phyloP scores from a whole-genome alignment of 2,888 invertebrate species.

The Hermaeophaga mercurialis region DNA sequence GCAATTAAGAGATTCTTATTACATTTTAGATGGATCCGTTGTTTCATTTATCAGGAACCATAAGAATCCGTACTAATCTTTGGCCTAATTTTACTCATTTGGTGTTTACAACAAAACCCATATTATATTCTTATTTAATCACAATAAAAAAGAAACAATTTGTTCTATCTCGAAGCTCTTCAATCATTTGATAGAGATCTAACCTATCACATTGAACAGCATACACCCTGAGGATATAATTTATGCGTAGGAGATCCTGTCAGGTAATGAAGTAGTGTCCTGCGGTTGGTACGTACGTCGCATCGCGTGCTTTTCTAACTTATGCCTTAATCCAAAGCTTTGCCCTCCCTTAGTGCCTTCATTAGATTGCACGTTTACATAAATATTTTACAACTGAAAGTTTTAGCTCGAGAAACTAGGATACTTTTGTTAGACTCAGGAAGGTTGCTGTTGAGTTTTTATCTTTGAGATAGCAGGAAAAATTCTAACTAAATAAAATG shows the following conservation, averaged over 20 bases:
- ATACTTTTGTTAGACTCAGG: no score
- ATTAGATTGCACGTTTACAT: background rate
- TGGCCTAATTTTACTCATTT: no score
- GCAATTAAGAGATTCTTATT: no score
- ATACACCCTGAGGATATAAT: slow-evolving; percentile 8
- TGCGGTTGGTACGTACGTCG: slow-evolving; percentile 5
- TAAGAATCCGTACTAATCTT: no score
- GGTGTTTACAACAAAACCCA: no score
- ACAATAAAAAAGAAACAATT: slow-evolving; percentile 1
- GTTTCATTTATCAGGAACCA: no score
- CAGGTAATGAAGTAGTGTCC: slow-evolving; percentile 17
- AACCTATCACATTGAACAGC: slow-evolving; percentile 1
- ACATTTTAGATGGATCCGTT: no score
- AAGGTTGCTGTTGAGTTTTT: no score
- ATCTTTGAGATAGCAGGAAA: no score
- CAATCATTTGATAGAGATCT: slow-evolving; percentile 12
- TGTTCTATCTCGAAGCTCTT: background rate
- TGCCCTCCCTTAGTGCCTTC: background rate
- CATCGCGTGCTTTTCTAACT: slow-evolving; percentile 1
- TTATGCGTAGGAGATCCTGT: slow-evolving; percentile 13
- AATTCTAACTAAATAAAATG: no score
- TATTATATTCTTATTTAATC: no score
- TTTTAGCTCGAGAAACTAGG: no score
- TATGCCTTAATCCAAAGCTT: slow-evolving; percentile 1
- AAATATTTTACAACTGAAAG: background rate